These are phyloP conservation scores for Benthosema pterotum DNA, from an alignment of 2,797 vertebrate genomes.

Conservation along the genomic window DNA sequence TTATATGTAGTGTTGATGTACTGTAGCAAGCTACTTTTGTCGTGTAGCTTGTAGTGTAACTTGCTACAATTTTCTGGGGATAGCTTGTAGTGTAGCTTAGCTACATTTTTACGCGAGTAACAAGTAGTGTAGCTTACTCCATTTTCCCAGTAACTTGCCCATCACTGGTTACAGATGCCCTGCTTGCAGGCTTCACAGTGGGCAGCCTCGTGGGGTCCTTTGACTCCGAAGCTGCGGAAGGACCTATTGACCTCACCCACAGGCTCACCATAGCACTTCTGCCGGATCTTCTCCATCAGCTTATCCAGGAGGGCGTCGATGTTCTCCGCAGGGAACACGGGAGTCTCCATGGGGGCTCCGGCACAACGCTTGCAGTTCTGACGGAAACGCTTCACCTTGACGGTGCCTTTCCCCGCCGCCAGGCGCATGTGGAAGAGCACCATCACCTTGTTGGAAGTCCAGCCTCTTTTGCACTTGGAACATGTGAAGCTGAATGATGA, in stretches of 20 bases:
- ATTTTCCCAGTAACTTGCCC: no score
- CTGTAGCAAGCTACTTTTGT: no score
- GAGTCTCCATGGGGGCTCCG: conserved; percentile 37
- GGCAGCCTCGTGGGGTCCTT: conserved; percentile 65
- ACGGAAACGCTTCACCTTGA: conserved; percentile 54
- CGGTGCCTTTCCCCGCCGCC: conserved; percentile 12
- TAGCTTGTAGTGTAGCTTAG: no score
- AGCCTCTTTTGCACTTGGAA: conserved; percentile 55
- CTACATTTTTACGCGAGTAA: no score
- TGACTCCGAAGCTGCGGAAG: conserved; percentile 12
- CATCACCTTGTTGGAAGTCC: conserved; percentile 69
- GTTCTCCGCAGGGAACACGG: conserved; percentile 25
- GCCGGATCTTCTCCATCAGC: conserved; percentile 69
- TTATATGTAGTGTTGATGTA: no score
- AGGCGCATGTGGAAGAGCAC: conserved; percentile 71
- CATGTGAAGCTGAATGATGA: conserved; percentile 65
- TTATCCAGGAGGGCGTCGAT: conserved; percentile 62
- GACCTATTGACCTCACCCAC: not conserved
- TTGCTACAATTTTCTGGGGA: no score
- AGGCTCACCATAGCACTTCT: conserved; percentile 65
- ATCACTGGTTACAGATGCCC: conserved; percentile 58
- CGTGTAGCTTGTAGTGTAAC: no score
- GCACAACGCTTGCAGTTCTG: conserved; percentile 66
- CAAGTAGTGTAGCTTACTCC: no score
- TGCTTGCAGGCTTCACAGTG: conserved; percentile 73